Conservation (phyloP, 1,140 invertebrate genomes). For the Tetraneura akinire region DNA sequence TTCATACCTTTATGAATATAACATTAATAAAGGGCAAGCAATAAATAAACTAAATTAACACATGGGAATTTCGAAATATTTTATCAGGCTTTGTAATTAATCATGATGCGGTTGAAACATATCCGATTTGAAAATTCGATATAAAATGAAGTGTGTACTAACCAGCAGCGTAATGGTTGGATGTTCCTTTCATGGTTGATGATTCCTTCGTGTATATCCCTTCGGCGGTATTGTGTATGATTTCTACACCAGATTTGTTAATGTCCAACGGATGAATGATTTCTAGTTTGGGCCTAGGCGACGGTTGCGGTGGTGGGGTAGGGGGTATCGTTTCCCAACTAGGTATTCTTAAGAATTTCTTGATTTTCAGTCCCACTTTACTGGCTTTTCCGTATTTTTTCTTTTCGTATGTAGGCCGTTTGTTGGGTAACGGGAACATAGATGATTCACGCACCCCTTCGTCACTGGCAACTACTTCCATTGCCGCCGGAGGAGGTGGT, state of each 20-base stretch:
- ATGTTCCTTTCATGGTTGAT: not conserved
- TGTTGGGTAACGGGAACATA: not conserved
- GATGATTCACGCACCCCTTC: not conserved
- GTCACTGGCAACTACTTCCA: not conserved
- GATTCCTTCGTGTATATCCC: not conserved
- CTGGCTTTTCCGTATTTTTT: slow-evolving; percentile 57
- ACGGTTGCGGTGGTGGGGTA: slow-evolving; percentile 60
- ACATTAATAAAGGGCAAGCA: not conserved
- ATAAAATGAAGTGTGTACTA: not conserved
- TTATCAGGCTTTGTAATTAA: not conserved
- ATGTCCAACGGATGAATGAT: slow-evolving; percentile 87
- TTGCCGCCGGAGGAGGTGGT: not conserved
- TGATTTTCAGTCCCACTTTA: slow-evolving; percentile 71
- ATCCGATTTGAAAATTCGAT: not conserved
- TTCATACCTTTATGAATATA: no score
- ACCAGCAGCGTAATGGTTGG: not conserved
- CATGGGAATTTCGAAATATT: not conserved
- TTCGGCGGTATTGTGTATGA: slow-evolving; percentile 60
- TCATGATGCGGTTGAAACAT: not conserved
- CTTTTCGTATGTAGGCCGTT: slow-evolving; percentile 23
- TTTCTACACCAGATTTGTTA: slow-evolving; percentile 76
- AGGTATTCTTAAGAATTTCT: slow-evolving; percentile 75
- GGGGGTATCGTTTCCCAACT: slow-evolving; percentile 55
- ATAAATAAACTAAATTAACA: not conserved
- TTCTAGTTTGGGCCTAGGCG: slow-evolving; percentile 70